phyloP scores from a whole-genome alignment of 2,113 vertebrate species.

The Saimiri boliviensis region DNA sequence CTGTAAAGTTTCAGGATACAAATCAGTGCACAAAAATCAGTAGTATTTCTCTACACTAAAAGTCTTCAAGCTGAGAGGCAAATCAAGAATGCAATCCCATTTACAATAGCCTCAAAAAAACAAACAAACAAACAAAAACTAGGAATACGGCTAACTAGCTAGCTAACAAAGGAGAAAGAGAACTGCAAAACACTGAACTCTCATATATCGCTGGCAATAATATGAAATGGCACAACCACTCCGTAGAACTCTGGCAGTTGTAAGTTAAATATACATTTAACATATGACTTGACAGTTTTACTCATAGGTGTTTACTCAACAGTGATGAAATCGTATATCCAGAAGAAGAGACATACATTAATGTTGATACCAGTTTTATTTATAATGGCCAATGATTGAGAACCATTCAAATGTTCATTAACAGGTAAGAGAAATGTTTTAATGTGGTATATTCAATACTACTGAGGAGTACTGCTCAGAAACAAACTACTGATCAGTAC shows the following conservation, averaged over 20 bases:
- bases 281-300: neutral
- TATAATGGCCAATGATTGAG: neutral
- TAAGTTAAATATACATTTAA: neutral
- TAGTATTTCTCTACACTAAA: no score
- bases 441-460: neutral
- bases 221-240: neutral
- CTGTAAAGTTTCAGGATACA: no score
- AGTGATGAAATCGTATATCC: neutral
- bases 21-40: no score
- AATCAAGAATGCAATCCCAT: no score
- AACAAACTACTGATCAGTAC: neutral
- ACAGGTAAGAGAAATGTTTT: neutral
- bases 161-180: no score
- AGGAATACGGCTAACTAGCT: no score
- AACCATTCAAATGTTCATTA: neutral
- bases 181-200: neutral
- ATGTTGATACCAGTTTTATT: neutral
- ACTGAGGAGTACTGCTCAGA: no score
- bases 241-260: neutral
- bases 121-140: no score
- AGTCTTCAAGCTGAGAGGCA: no score
- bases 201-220: neutral
- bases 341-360: neutral
- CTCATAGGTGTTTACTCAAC: neutral
- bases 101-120: no score